Base-by-base conservation (phyloP, 30 jellyfish, hydroid and myxozoan genomes). In the Nemopilema nomurai region DNA sequence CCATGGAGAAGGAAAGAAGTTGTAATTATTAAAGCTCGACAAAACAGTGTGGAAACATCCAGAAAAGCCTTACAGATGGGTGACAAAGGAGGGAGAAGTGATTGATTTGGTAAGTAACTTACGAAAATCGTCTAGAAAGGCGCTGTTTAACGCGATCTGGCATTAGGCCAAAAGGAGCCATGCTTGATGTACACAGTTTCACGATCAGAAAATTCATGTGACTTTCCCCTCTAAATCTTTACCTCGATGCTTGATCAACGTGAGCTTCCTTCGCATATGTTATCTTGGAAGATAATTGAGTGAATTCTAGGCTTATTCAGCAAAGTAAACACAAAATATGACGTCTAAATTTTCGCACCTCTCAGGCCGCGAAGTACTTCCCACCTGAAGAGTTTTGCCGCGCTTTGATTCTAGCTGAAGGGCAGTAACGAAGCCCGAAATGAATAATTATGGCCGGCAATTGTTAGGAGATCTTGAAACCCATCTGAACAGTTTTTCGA, bases 131-230 rank as follows among this genome's bases (percentile, higher is more conserved):
- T 16, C n/a, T 79, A 26, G 89, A 67, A 66, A 80, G 76, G 81
- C 80, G 89, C 89, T 80, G 33, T 66, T 26, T 29, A 49, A 9
- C 62, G n/a, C 50, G 76, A 30, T 20, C 29, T 80, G 89, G 89
- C 89, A 64, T 80, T 80, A 80, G 91, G 91, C 91, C 91, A 71
- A 69, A 84, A 30, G 79, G 49, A 71, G 79, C 72, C 93, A 84
- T 74, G 93, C 85, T 84, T 73, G 83, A 74, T 74, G 64, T 53
- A 70, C 79, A 68, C 31, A 79, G 81, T 68, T 74, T 32, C n/a
- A 51, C 81, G 75, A 49, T 68, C 57, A 41, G 57, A 41, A 41
- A 41, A 41, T 41, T 41, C 6, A 13, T 41, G 13, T 41, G 13
- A 13, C 57, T 41, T 41, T 13, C 57, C 13, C 57, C 13, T 13